phyloP scores from a whole-genome alignment of 1,140 invertebrate genomes.

The Aphidius ervi region DNA sequence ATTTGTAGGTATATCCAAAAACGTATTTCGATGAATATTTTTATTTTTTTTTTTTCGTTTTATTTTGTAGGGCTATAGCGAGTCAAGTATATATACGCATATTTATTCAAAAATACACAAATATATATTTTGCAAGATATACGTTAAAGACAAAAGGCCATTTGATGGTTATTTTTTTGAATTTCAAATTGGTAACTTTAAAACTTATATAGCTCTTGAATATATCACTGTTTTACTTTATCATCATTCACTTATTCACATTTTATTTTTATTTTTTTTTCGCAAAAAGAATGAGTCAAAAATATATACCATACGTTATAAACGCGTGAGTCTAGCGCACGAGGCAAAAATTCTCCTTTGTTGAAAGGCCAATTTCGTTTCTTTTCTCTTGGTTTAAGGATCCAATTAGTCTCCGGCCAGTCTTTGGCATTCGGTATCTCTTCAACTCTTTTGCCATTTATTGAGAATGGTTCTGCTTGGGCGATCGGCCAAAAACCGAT shows the following conservation, averaged over 20 bases:
- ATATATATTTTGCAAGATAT: constrained; percentile 8
- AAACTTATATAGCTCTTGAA: too few relatives aligned
- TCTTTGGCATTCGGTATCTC: constrained; percentile 43
- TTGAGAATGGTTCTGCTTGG: constrained; percentile 41
- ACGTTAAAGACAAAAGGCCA: constrained; percentile 42
- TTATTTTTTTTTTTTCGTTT: background rate
- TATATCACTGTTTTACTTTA: too few relatives aligned
- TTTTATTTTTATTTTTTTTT: too few relatives aligned
- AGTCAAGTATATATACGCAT: too few relatives aligned
- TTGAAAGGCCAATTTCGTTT: constrained; percentile 9
- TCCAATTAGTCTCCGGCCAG: constrained; percentile 48
- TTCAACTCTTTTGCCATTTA: constrained; percentile 28
- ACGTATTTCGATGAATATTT: background rate
- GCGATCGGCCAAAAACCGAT: constrained; percentile 10
- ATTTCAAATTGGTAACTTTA: constrained; percentile 45
- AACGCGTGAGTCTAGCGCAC: constrained; percentile 13
- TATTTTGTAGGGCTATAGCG: too few relatives aligned
- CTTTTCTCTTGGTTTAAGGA: constrained; percentile 37
- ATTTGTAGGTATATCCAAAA: constrained; percentile 39
- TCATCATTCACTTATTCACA: too few relatives aligned
- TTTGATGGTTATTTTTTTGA: constrained; percentile 37
- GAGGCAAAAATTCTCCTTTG: constrained; percentile 9
- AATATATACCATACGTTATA: constrained; percentile 17
- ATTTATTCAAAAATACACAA: constrained; percentile 2
- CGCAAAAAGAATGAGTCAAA: background rate